A percentile compares a stretch with the other conserved stretches of the same genome.
These are phyloP conservation scores for Enteromius unitaeniatus DNA, from an alignment of 2,797 vertebrate species.

Conservation along the genomic window DNA sequence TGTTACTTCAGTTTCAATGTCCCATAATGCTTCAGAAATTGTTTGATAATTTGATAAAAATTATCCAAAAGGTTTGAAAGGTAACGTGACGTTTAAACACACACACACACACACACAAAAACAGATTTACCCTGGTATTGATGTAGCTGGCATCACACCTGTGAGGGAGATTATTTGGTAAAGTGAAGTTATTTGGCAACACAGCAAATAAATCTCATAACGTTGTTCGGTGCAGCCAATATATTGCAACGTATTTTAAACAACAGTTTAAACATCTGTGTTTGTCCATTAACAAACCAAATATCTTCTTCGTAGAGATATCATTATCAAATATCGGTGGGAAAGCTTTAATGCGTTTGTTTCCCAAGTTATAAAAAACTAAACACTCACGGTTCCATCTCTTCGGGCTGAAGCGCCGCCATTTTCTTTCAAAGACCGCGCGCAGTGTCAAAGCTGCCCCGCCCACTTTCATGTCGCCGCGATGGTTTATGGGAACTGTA, in stretches of 20 bases:
- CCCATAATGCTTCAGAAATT: neutral
- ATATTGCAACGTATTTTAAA: neutral
- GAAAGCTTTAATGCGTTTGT: neutral
- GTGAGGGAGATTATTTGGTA: neutral
- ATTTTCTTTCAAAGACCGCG: conserved; percentile 81
- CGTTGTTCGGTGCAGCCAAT: neutral
- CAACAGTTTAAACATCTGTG: neutral
- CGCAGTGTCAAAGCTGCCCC: conserved; percentile 46
- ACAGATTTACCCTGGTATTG: conserved; percentile 23
- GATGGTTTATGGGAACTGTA: conserved; percentile 75
- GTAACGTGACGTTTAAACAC: neutral
- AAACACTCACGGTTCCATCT: conserved; percentile 53
- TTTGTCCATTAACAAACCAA: neutral
- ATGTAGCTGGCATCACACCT: conserved; percentile 27
- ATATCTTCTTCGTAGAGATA: neutral
- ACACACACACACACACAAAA: conserved; percentile 13
- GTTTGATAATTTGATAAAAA: neutral
- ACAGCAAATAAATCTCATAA: neutral
- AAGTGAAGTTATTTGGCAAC: neutral
- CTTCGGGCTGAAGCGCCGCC: conserved; percentile 71
- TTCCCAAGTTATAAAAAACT: neutral
- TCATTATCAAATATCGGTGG: neutral
- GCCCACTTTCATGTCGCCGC: conserved; percentile 6
- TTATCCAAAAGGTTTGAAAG: neutral
- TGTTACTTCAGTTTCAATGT: neutral